Base-by-base conservation (phyloP, 2,888 invertebrate genomes). In the Diplolepis rosae region DNA sequence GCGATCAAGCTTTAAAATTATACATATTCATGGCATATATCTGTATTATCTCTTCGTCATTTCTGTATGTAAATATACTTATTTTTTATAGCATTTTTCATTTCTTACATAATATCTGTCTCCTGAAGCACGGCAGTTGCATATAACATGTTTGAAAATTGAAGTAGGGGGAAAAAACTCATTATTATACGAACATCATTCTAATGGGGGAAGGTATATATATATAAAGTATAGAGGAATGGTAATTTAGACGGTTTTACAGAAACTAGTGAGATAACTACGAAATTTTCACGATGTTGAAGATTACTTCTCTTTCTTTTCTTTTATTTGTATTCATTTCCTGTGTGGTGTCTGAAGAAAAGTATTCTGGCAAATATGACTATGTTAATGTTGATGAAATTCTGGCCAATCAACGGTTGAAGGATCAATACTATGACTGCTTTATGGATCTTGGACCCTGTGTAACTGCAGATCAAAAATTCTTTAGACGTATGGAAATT, bases 361-460 rank as follows among this genome's bases (percentile, higher is more conserved):
- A 9, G 18, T 84, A 83, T 69, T 71, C 83, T 15, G 79, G 78
- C 69, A 80, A 77, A 56, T 84, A 78, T 56, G 81, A 81, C 72
- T 70, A 83, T 65, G 66, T 85, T 50, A 75, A 84, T 66, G 81
- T 79, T 51, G 76, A 73, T 7, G 80, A 72, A 7, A 83, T 85
- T 75, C 75, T 87, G 56, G 61, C 65, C 4, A 84, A 85, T 72
- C 81, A 80, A n/a, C 67, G 69, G 6, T 30, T 82, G 18, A 78
- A 84, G 4, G 75, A 80, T 30, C 78, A 81, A 28, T 85, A 86
- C 67, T 84, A 84, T 56, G 68, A 77, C 0, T 87, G 86, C 61
- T 80, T 86, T 50, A 76, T 84, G 71, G 83, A 81, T 24, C 71
- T 66, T 1, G 79, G 76, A 69, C 80, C 82, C 0, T 84, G 84